Conservation (phyloP, 53 echinoderm and acorn worm species). For the Temnopleurus reevesii region DNA sequence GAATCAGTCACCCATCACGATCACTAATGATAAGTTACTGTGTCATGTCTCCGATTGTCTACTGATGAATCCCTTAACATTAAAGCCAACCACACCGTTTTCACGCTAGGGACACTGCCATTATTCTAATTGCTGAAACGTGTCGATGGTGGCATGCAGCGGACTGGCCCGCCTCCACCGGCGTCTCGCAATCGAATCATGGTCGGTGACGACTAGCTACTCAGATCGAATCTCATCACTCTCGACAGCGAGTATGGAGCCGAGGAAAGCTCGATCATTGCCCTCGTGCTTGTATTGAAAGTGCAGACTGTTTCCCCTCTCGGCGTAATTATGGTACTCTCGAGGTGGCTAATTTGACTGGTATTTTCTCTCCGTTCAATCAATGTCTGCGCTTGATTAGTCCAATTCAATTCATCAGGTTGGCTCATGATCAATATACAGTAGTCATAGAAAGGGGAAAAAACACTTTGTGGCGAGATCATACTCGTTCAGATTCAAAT, state of each 20-base stretch:
- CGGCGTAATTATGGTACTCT: too few species aligned
- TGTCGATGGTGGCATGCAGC: neutral
- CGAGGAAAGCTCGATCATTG: neutral
- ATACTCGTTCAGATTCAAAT: too few species aligned
- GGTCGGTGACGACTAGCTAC: neutral
- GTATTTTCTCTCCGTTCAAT: too few species aligned
- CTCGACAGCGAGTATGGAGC: neutral
- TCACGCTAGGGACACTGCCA: neutral
- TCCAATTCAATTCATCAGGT: too few species aligned
- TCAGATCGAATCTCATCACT: constrained; percentile 1
- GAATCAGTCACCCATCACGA: neutral
- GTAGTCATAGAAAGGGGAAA: too few species aligned
- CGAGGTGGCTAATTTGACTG: too few species aligned
- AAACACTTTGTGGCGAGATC: too few species aligned
- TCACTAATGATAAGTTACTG: neutral
- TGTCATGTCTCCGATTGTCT: neutral
- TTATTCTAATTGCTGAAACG: constrained; percentile 14
- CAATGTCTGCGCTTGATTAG: too few species aligned
- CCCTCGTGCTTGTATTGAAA: neutral
- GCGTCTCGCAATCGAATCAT: neutral
- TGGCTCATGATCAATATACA: too few species aligned
- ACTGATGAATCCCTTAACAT: neutral
- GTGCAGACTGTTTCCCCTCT: neutral
- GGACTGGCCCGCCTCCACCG: neutral
- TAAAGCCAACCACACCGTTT: neutral